These are phyloP conservation scores for Eremobia ochroleuca DNA, from an alignment of 2,888 invertebrate genomes.

Conservation along the genomic window DNA sequence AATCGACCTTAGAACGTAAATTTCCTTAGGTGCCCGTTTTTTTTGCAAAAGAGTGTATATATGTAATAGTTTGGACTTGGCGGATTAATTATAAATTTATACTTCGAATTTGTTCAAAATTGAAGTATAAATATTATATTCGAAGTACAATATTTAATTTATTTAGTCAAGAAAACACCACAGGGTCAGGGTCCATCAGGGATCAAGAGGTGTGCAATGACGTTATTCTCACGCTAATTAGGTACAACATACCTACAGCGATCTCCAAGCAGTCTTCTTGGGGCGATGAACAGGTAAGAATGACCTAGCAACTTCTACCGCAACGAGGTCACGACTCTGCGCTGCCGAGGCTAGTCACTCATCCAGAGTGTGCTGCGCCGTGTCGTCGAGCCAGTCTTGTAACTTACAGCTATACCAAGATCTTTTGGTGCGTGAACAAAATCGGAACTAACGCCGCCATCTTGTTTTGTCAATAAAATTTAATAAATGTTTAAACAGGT, in stretches of 20 bases:
- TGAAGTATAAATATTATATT: too few species aligned
- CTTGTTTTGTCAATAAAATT: neutral
- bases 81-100: too few species aligned
- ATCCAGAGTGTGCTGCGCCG: neutral
- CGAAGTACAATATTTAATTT: too few species aligned
- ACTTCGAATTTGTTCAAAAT: too few species aligned
- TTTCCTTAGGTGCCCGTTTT: too few species aligned
- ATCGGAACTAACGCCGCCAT: neutral
- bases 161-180: neutral
- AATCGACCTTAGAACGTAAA: too few species aligned
- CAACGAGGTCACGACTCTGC: neutral
- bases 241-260: neutral
- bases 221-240: neutral
- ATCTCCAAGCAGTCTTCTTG: neutral
- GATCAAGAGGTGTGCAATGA: neutral
- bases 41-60: too few species aligned
- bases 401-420: neutral
- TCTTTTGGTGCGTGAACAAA: neutral
- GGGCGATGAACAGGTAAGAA: neutral
- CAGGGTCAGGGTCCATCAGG: neutral
- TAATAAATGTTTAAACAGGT: neutral
- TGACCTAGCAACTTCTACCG: neutral
- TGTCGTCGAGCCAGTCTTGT: too few species aligned
- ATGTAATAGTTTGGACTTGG: too few species aligned
- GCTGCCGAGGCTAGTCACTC: neutral